Conservation (phyloP, 1,140 invertebrate species). For the Choristoneura fumiferana region DNA sequence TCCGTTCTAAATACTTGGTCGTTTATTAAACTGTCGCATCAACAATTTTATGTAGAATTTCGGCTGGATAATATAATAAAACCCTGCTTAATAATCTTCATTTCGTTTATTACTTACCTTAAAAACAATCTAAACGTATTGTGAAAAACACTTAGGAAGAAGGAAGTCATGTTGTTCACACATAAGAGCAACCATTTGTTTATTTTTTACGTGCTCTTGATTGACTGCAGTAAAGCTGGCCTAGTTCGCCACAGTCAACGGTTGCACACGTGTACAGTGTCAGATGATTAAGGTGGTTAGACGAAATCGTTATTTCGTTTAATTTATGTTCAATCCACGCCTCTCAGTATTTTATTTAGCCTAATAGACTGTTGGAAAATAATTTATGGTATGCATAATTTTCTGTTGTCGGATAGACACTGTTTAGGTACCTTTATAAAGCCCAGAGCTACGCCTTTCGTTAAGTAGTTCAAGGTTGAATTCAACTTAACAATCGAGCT, state of each 20-base stretch:
- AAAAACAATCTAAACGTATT: too few relatives aligned
- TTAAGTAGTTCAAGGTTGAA: conserved; percentile 5
- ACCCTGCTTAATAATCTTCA: too few relatives aligned
- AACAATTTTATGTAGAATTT: too few relatives aligned
- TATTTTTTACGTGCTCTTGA: conserved; percentile 53
- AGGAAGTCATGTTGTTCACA: conserved; percentile 21
- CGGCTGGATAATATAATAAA: too few relatives aligned
- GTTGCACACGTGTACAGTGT: conserved; percentile 35
- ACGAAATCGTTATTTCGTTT: neutral
- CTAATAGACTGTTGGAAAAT: neutral
- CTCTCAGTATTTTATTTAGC: neutral
- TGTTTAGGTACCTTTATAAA: conserved; percentile 8
- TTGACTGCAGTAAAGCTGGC: conserved; percentile 54
- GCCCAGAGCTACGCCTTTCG: conserved; percentile 3
- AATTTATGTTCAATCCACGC: neutral
- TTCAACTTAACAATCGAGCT: neutral
- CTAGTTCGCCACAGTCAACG: conserved; percentile 39
- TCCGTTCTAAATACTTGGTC: too few relatives aligned
- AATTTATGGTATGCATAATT: neutral
- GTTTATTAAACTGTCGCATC: too few relatives aligned
- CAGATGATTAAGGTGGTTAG: conserved; percentile 19
- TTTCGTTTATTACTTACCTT: too few relatives aligned
- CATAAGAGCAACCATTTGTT: conserved; percentile 35
- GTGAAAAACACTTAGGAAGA: neutral
- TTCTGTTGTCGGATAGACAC: neutral